Evolutionary conservation across 2,888 invertebrate genomes (phyloP).

Genomic region (Coecobrya sp.): DNA sequence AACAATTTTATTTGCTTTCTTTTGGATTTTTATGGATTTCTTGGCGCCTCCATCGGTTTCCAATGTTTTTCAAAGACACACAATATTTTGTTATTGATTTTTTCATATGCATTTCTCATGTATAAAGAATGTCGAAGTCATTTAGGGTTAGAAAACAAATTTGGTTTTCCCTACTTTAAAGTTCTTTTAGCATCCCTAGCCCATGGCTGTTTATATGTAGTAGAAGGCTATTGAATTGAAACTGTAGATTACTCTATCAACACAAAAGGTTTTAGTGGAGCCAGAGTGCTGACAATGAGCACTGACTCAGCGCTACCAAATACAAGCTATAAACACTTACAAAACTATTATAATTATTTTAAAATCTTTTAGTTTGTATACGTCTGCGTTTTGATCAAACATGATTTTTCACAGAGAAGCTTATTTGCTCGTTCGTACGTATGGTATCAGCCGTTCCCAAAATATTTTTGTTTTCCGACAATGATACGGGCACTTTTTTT

Average conservation of each 20-base stretch:
- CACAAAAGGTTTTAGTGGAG: not conserved
- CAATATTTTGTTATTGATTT: slow-evolving; percentile 35
- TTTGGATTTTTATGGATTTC: slow-evolving; percentile 78
- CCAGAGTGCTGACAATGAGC: not conserved
- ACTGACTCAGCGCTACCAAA: not conserved
- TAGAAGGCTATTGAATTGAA: no score
- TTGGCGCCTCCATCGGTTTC: slow-evolving; percentile 78
- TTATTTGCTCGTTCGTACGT: not conserved
- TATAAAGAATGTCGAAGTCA: no score
- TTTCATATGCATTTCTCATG: not conserved
- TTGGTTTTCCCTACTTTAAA: no score
- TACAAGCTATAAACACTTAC: not conserved
- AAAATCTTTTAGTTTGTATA: not conserved
- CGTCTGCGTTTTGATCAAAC: slow-evolving; percentile 28
- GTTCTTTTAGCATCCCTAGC: no score
- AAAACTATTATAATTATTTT: slow-evolving; percentile 31
- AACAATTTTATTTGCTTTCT: slow-evolving; percentile 72
- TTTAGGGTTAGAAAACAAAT: no score
- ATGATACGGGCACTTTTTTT: slow-evolving; percentile 66
- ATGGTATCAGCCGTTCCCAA: slow-evolving; percentile 23
- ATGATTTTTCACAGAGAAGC: slow-evolving; percentile 28
- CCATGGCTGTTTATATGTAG: no score
- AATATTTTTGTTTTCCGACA: slow-evolving; percentile 40
- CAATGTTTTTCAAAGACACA: slow-evolving; percentile 46
- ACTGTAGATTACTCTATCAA: not conserved